Base-by-base conservation (phyloP, 2,797 vertebrate species). In the Myotis pilosus region DNA sequence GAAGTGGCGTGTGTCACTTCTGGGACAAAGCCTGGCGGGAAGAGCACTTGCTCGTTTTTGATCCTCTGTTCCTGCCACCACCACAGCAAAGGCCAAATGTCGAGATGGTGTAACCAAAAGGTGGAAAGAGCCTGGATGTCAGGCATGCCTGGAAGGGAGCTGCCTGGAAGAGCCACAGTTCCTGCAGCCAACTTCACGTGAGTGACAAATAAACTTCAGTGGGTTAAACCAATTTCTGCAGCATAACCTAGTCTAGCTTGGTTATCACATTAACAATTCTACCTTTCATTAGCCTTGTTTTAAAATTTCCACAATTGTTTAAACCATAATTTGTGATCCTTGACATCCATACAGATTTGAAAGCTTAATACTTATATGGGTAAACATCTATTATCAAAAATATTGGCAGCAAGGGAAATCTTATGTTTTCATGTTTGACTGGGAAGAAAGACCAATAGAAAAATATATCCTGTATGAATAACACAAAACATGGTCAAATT, bases 1-100 rank as follows among this genome's bases (percentile, higher is more conserved):
- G 55, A 93, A 92, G 55, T 71, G 93, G 91, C 25, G 28, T 15
- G 19, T 84, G 91, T 91, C 88, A 76, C 69, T 93, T 86, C 78
- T 94, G 79, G 82, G 75, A 86, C 91, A 75, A 87, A 94, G 90
- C 55, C 72, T 3, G 22, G 49, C 64, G 36, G 69, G 94, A 93
- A 64, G 57, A 92, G 17, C 28, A 11, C 47, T 28, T 57, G 49
- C 49, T 74, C 19, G 25, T 62, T 84, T 53, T 84, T 20, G 11
- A 71, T 72, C n/a, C 16, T 76, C 57, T 83, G 55, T 87, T 60
- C 47, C 80, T 25, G 38, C 47, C 44, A 36, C 81, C 10, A 5
- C 75, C 62, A 79, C 49, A 47, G 49, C 10, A 20, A 36, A 80
- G 38, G 87, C 19, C 89, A 62, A 51, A 64, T 6, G 1, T 25